These are phyloP conservation scores for Ectobius pallidus DNA, from an alignment of 2,888 invertebrate genomes.

Conservation along the genomic window DNA sequence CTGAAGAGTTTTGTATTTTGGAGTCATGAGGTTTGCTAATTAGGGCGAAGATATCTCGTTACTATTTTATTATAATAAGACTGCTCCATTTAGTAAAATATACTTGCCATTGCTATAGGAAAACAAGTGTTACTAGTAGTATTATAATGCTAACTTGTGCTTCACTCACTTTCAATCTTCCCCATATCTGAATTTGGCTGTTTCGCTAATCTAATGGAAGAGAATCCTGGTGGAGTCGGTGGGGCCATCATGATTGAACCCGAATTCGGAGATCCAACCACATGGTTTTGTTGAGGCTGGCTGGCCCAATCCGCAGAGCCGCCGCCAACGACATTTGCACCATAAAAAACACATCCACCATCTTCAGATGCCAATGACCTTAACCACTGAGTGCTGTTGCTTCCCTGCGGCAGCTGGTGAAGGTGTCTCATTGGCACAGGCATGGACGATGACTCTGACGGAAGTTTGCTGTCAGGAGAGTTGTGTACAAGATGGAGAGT, in stretches of 20 bases:
- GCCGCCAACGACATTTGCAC: neutral
- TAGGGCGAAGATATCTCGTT: too few species aligned
- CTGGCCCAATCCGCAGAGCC: conserved; percentile 13
- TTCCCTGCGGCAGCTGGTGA: neutral
- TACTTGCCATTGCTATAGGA: too few species aligned
- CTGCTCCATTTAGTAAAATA: too few species aligned
- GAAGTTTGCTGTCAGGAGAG: neutral
- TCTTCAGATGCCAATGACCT: conserved; percentile 15
- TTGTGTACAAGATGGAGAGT: neutral
- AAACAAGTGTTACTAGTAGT: too few species aligned
- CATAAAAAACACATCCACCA: conserved; percentile 10
- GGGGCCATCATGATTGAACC: conserved; percentile 9
- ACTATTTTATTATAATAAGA: too few species aligned
- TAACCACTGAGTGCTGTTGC: conserved; percentile 9
- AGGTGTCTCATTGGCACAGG: neutral
- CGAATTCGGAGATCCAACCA: neutral
- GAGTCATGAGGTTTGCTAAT: too few species aligned
- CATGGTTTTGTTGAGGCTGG: conserved; percentile 1
- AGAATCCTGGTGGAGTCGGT: conserved; percentile 33
- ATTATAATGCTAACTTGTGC: too few species aligned
- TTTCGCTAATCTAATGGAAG: conserved; percentile 15
- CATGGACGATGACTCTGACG: neutral
- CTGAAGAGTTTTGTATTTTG: too few species aligned
- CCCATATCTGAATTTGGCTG: conserved; percentile 2
- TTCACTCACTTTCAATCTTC: conserved; percentile 31